Evolutionary conservation across 2,797 vertebrate species (phyloP).

Genomic region (Coilia nasus): DNA sequence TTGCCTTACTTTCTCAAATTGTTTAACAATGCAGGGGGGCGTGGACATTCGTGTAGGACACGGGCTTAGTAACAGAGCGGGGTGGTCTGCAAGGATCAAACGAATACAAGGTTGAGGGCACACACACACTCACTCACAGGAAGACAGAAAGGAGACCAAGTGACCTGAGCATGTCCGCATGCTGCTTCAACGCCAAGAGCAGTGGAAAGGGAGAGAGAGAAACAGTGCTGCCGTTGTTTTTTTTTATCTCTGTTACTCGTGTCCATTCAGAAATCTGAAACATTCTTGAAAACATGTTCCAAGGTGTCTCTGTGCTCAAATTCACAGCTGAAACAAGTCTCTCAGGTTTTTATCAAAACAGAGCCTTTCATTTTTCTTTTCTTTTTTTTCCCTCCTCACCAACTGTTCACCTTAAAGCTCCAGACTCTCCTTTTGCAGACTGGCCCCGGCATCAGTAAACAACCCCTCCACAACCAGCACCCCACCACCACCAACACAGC

Average conservation of each 20-base stretch:
- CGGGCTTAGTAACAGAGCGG: not conserved
- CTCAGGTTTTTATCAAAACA: constrained; percentile 16
- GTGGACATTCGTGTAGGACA: not conserved
- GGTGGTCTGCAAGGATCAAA: constrained; percentile 15
- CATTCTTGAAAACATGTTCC: not conserved
- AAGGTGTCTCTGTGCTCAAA: not conserved
- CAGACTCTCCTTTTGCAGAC: constrained; percentile 1
- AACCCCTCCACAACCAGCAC: not conserved
- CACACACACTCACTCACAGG: not conserved
- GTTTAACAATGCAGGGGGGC: not conserved
- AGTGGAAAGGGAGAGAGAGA: not conserved
- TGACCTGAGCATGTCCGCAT: not conserved
- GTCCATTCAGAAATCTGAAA: constrained; percentile 18
- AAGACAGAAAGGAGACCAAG: not conserved
- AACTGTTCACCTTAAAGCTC: not conserved
- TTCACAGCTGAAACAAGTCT: not conserved
- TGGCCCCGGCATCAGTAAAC: constrained; percentile 4
- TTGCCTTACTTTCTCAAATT: not conserved
- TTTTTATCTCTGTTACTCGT: not conserved
- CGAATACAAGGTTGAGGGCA: not conserved
- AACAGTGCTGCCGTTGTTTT: not conserved
- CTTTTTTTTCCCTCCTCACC: not conserved
- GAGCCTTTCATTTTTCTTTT: not conserved
- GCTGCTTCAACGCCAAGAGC: not conserved
- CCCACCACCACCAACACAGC: not conserved